Conservation (phyloP, 2,888 invertebrate species). For the Xylota sylvarum region DNA sequence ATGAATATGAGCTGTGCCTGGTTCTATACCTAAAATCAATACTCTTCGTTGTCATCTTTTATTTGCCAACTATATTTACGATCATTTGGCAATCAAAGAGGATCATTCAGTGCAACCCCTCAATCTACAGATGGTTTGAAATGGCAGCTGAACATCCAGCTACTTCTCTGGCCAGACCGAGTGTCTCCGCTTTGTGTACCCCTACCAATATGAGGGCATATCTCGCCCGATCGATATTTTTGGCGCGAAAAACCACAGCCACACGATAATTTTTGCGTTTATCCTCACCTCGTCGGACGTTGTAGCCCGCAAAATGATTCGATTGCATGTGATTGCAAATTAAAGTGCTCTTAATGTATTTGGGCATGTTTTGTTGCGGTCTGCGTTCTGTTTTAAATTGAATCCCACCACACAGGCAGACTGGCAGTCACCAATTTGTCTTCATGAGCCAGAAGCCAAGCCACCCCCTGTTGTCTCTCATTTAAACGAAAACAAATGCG, state of each 20-base stretch:
- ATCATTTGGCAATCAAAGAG: conserved; percentile 41
- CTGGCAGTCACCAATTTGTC: conserved; percentile 46
- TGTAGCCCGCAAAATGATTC: conserved; percentile 17
- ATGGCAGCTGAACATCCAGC: conserved; percentile 24
- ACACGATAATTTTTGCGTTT: conserved; percentile 14
- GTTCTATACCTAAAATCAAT: background rate
- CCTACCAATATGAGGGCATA: conserved; percentile 10
- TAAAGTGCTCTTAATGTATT: conserved; percentile 38
- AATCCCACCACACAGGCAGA: conserved; percentile 2
- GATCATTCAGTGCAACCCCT: conserved; percentile 23
- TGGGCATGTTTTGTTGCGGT: conserved; percentile 1
- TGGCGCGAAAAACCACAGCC: conserved; percentile 54
- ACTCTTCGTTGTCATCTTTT: conserved; percentile 17
- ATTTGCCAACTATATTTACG: conserved; percentile 41
- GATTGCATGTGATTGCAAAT: conserved; percentile 47
- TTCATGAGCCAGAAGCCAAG: conserved; percentile 1
- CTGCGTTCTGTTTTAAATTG: conserved; percentile 10
- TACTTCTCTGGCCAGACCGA: conserved; percentile 28
- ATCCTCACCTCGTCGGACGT: background rate
- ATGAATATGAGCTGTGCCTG: no score
- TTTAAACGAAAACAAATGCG: background rate
- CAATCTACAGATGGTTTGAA: conserved; percentile 24
- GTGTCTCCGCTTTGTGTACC: conserved; percentile 34
- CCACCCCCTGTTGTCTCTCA: conserved; percentile 12
- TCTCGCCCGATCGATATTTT: conserved; percentile 45